These are phyloP conservation scores for Neoniphon sammara DNA, from an alignment of 2,797 vertebrate genomes.

Conservation along the genomic window DNA sequence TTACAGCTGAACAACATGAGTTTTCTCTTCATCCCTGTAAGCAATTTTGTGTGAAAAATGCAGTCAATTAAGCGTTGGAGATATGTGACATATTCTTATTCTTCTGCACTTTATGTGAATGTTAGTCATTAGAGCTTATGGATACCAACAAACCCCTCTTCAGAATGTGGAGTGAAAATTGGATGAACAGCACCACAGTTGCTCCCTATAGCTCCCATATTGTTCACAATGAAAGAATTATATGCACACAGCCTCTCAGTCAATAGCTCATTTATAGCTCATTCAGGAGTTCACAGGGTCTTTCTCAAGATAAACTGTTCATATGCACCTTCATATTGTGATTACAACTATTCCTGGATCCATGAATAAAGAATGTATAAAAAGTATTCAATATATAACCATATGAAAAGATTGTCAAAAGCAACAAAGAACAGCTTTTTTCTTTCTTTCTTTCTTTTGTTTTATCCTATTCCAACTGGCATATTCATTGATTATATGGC, in stretches of 20 bases:
- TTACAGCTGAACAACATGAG: constrained; percentile 1
- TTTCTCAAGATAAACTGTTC: not conserved
- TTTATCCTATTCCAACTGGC: not conserved
- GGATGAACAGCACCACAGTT: not conserved
- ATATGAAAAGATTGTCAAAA: no score
- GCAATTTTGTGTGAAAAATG: constrained; percentile 13
- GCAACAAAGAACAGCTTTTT: not conserved
- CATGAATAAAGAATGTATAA: not conserved
- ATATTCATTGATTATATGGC: not conserved
- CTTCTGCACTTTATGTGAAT: not conserved
- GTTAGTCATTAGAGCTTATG: constrained; percentile 18
- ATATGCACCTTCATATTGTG: not conserved
- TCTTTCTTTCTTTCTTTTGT: no score
- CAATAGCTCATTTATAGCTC: not conserved
- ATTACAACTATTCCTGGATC: not conserved
- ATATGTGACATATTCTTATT: not conserved
- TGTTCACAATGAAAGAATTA: not conserved
- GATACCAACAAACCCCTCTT: constrained; percentile 9
- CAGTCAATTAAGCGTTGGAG: not conserved
- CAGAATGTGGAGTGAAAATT: not conserved
- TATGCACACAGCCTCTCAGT: not conserved
- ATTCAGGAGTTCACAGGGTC: not conserved
- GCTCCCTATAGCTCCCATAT: not conserved
- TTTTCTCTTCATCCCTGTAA: not conserved
- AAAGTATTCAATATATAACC: not conserved